Evolutionary conservation across 35 echinoderm and acorn worm species (phyloP).

Genomic region (Hemicentrotus pulcherrimus): DNA sequence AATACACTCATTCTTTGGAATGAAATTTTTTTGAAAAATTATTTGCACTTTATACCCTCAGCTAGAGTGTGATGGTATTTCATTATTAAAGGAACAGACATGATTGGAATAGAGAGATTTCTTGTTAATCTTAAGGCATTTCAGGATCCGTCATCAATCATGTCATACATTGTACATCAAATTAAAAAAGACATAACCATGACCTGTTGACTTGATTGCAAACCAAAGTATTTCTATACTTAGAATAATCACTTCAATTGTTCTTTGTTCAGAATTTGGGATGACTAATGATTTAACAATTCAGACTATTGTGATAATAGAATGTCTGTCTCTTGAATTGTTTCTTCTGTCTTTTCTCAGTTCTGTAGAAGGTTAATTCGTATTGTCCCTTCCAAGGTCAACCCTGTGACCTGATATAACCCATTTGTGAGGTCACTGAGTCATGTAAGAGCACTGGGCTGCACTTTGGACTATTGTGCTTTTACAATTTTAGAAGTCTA

Average conservation of each 20-base stretch:
- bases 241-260: neutral
- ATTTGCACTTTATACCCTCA: neutral
- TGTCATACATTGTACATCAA: neutral
- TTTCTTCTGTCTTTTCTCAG: neutral
- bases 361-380: neutral
- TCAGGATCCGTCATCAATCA: neutral
- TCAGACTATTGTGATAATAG: neutral
- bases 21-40: neutral
- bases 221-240: neutral
- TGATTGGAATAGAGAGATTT: neutral
- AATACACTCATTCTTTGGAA: neutral
- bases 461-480: too few species aligned
- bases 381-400: neutral
- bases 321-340: neutral
- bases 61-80: neutral
- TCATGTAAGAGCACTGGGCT: neutral
- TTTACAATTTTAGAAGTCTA: too few species aligned
- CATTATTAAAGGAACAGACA: neutral
- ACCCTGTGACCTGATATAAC: neutral
- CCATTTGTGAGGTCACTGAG: neutral
- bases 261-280: neutral
- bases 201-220: neutral
- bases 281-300: slow-evolving; percentile 13
- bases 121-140: neutral
- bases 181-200: neutral